A percentile compares a stretch with the other conserved stretches of the same genome.
Conservation (phyloP, 2,888 invertebrate genomes). For the Emmelina monodactyla region DNA sequence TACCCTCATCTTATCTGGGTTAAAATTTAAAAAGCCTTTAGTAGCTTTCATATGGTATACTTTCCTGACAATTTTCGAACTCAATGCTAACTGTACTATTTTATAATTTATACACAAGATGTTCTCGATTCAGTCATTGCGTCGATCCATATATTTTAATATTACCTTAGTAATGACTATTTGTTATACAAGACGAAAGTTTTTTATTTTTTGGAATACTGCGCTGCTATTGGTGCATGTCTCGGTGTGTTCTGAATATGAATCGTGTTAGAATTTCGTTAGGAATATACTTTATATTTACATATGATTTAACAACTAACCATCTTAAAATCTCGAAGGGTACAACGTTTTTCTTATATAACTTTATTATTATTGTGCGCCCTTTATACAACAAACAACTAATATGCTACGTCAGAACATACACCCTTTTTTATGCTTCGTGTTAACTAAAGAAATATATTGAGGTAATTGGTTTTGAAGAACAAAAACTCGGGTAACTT, state of each 20-base stretch:
- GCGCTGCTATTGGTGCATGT: background rate
- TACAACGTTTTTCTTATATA: constrained; percentile 9
- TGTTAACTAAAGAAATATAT: constrained; percentile 51
- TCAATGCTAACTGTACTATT: background rate
- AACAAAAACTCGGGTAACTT: constrained; percentile 54
- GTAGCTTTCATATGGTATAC: too few relatives aligned
- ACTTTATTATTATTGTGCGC: constrained; percentile 33
- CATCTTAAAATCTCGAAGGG: constrained; percentile 1
- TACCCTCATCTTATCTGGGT: background rate
- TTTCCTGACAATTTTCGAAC: background rate
- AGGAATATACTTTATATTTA: constrained; percentile 24
- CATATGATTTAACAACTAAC: constrained; percentile 30
- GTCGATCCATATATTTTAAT: constrained; percentile 7
- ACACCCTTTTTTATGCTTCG: constrained; percentile 42
- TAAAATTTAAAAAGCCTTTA: too few relatives aligned
- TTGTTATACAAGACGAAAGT: constrained; percentile 35
- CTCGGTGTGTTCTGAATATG: background rate
- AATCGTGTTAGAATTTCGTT: constrained; percentile 7
- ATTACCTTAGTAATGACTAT: constrained; percentile 25
- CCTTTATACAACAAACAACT: constrained; percentile 41
- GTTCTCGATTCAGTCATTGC: background rate
- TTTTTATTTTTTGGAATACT: constrained; percentile 24
- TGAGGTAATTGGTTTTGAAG: constrained; percentile 65
- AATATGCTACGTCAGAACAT: constrained; percentile 47
- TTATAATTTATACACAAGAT: background rate